A percentile compares a stretch with the other conserved stretches of the same genome.
These are phyloP conservation scores for Drosophila repleta DNA, from an alignment of 1,140 invertebrate species.

Conservation along the genomic window DNA sequence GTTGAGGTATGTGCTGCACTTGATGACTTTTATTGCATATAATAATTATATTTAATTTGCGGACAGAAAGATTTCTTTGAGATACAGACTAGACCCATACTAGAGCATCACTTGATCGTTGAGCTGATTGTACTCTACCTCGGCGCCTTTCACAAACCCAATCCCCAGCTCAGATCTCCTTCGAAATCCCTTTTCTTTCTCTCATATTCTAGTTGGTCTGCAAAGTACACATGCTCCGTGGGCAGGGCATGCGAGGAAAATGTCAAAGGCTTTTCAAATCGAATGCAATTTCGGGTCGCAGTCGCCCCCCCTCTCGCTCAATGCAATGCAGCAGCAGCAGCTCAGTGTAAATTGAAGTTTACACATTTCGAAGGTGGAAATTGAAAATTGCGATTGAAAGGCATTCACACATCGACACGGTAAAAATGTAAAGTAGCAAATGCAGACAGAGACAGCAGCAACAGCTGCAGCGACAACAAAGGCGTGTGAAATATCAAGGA, in stretches of 20 bases:
- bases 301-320: not conserved
- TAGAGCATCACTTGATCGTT: too few species aligned
- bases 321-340: constrained; percentile 2
- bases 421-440: constrained; percentile 74
- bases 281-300: constrained; percentile 12
- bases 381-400: constrained; percentile 74
- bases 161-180: not conserved
- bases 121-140: too few species aligned
- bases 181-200: not conserved
- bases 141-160: not conserved
- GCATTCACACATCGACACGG: constrained; percentile 60
- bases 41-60: too few species aligned
- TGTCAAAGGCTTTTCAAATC: constrained; percentile 9
- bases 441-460: constrained; percentile 42
- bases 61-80: too few species aligned
- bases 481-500: not conserved
- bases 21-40: too few species aligned
- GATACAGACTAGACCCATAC: too few species aligned
- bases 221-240: too few species aligned
- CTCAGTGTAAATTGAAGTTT: constrained; percentile 72
- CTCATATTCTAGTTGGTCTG: not conserved
- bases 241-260: not conserved
- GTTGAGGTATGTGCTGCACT: too few species aligned
- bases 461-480: not conserved
- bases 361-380: constrained; percentile 73